A percentile compares a stretch with the other conserved stretches of the same genome.
phyloP scores from a whole-genome alignment of 2,888 invertebrate genomes.

The Megamerina dolium region DNA sequence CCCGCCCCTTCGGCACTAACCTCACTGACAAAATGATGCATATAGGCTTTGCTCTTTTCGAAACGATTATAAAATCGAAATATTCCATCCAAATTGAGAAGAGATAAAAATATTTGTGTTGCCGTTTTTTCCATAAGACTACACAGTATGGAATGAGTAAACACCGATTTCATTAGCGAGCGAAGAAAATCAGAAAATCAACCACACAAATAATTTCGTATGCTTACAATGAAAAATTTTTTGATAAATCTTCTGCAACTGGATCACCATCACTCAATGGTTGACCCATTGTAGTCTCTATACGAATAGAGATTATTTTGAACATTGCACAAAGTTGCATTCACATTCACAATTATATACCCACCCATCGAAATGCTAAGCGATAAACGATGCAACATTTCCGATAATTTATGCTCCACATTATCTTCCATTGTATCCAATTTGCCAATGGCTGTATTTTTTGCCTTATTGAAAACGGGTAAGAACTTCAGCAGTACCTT shows the following conservation, averaged over 20 bases:
- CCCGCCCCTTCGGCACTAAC: too few relatives aligned
- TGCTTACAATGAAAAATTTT: constrained; percentile 13
- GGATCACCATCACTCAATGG: constrained; percentile 12
- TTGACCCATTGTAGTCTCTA: constrained; percentile 24
- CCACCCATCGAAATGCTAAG: constrained; percentile 18
- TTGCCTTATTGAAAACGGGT: constrained; percentile 19
- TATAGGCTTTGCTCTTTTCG: too few relatives aligned
- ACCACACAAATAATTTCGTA: too few relatives aligned
- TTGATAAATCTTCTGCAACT: constrained; percentile 11
- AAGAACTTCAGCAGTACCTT: constrained; percentile 17
- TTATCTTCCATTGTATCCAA: constrained; percentile 10
- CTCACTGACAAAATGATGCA: too few relatives aligned
- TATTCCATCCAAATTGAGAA: too few relatives aligned
- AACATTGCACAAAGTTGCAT: background rate
- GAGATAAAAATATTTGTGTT: too few relatives aligned
- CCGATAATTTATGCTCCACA: constrained; percentile 10
- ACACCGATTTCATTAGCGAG: too few relatives aligned
- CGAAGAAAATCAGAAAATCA: too few relatives aligned
- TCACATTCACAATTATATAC: background rate
- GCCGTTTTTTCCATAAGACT: too few relatives aligned
- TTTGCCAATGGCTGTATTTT: constrained; percentile 10
- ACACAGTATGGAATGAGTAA: too few relatives aligned
- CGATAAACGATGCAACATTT: constrained; percentile 9
- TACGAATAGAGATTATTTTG: background rate
- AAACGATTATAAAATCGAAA: too few relatives aligned